Conservation (phyloP, 2,797 vertebrate species). For the Rhynchonycteris naso region DNA sequence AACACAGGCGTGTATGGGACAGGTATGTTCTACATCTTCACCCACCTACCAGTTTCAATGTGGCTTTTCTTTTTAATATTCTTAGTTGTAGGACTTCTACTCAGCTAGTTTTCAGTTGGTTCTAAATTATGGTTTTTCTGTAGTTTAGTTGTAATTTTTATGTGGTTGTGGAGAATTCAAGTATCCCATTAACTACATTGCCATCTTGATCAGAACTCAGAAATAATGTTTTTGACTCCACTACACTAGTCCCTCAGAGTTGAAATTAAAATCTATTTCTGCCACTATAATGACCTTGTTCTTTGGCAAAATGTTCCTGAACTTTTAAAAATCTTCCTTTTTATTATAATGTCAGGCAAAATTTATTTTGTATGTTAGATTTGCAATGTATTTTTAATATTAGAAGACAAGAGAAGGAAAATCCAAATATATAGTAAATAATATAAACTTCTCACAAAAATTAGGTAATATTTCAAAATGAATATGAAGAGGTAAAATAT, state of each 20-base stretch:
- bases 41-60: no score
- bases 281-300: rapidly evolving
- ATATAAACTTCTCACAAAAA: neutral
- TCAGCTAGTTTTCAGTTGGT: no score
- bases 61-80: no score
- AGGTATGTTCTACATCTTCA: no score
- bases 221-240: neutral
- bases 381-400: neutral
- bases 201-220: neutral
- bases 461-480: no score
- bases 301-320: rapidly evolving
- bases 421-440: neutral
- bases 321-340: neutral
- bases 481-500: no score
- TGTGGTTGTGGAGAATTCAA: no score
- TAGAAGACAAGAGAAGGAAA: rapidly evolving
- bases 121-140: no score
- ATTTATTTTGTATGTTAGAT: neutral
- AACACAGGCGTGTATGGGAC: no score
- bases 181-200: no score
- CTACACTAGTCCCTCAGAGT: neutral
- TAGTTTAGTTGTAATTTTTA: no score
- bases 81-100: no score
- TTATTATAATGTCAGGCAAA: neutral
- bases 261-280: neutral